Conservation (phyloP, 2,797 vertebrate genomes). For the Lemur catta region DNA sequence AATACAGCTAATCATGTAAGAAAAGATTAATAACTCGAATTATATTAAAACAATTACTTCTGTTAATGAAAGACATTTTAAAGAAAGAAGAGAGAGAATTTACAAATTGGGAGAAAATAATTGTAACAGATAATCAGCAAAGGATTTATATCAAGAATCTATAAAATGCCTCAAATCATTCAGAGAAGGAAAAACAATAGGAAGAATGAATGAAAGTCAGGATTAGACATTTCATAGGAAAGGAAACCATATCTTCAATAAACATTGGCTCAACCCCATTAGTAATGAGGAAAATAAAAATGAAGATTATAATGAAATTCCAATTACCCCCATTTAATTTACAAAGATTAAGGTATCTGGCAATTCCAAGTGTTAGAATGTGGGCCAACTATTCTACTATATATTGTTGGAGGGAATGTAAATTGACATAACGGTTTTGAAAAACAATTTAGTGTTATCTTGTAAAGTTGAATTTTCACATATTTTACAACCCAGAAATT, state of each 20-base stretch:
- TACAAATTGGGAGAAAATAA: background rate
- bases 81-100: background rate
- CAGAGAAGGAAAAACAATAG: background rate
- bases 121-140: background rate
- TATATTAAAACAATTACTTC: slow-evolving; percentile 21
- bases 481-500: background rate
- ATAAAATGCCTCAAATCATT: background rate
- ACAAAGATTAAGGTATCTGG: background rate
- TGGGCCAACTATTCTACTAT: background rate
- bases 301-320: background rate
- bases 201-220: slow-evolving; percentile 13
- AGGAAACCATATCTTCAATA: background rate
- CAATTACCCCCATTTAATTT: background rate
- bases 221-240: background rate
- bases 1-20: background rate
- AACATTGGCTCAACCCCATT: background rate
- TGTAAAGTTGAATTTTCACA: background rate
- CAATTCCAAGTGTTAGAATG: background rate
- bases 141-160: background rate
- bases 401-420: background rate
- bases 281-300: background rate
- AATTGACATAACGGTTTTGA: background rate
- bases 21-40: background rate
- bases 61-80: background rate
- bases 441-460: slow-evolving; percentile 21